Evolutionary conservation across 2,888 invertebrate genomes (phyloP).

Genomic region (Eueremaeus valkanovi): DNA sequence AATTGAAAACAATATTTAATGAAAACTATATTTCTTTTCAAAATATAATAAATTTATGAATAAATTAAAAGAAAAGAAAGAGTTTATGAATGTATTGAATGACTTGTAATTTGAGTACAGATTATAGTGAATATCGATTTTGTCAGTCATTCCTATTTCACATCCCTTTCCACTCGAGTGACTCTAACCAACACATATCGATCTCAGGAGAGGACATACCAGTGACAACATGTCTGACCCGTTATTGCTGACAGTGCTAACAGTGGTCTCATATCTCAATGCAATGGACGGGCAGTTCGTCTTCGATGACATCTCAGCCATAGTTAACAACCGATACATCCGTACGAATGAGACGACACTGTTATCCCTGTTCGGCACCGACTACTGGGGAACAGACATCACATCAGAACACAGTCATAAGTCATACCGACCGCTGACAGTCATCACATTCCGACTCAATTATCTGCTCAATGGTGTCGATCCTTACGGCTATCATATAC

Average conservation of each 20-base stretch:
- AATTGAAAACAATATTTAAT: background rate
- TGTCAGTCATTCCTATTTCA: background rate
- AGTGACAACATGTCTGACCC: slow-evolving; percentile 1
- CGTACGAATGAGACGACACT: slow-evolving; percentile 88
- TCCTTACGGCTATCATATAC: slow-evolving; percentile 80
- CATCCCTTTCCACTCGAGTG: background rate
- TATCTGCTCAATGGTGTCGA: slow-evolving; percentile 64
- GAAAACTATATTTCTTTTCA: too few relatives aligned
- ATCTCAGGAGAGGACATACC: background rate
- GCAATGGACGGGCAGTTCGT: slow-evolving; percentile 89
- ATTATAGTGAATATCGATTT: too few relatives aligned
- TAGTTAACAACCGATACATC: slow-evolving; percentile 66
- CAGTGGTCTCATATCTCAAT: slow-evolving; percentile 67
- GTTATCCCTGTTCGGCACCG: slow-evolving; percentile 76
- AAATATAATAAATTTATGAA: too few relatives aligned
- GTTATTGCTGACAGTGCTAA: slow-evolving; percentile 36
- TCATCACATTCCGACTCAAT: slow-evolving; percentile 81
- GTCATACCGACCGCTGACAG: slow-evolving; percentile 89
- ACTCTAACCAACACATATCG: background rate
- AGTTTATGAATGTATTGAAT: too few relatives aligned
- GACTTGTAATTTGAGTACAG: too few relatives aligned
- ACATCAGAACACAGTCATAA: slow-evolving; percentile 91
- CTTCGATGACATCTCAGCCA: slow-evolving; percentile 74
- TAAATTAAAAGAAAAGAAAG: too few relatives aligned
- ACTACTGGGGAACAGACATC: slow-evolving; percentile 97